Evolutionary conservation across 2,888 invertebrate genomes (phyloP), one percentile per base, ranked within the genome.

Genomic region (Camptogramma bilineatum): DNA sequence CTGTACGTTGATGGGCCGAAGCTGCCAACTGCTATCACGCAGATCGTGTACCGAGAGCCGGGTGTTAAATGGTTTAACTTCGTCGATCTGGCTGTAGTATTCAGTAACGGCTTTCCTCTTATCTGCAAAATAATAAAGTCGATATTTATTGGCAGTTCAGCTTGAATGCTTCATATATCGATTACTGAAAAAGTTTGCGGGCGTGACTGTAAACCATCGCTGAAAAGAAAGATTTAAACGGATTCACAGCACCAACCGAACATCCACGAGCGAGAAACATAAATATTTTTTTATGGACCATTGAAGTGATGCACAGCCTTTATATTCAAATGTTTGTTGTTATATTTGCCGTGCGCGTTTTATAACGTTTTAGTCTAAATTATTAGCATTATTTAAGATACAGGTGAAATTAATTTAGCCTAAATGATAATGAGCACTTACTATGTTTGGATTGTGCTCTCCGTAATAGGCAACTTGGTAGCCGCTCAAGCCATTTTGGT

Each of bases 401-500:
- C 74, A 80, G 76, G 78, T 80, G 73, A 66, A 73, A 76, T 58
- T 71, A 62, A 74, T 72, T 64, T 39, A 39, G 62, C 46, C 57
- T 51, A 28, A 51, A 64, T 62, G 58, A 51, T 65, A 67, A 47
- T 52, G 64, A 64, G 65, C 78, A 86, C 91, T 90, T 95, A 93
- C 92, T 95, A 81, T 95, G 86, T 71, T 79, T 66, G 90, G 87
- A 73, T 85, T 88, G 74, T 86, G 86, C 78, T 91, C 91, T 61
- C 96, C 95, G 84, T 96, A 96, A 91, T 97, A 97, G 77, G 96
- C 96, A 76, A 98, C 96, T 93, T 96, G 96, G 87, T 96, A 98
- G 72, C 97, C 97, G 78, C 95, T 96, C 77, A 98, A 94, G 66
- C 96, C 96, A 62, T 96, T 96, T 86, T 97, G 96, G 89, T 97